These are phyloP conservation scores for Cercopithecus diana DNA, from an alignment of 2,797 vertebrate species.

Conservation along the genomic window DNA sequence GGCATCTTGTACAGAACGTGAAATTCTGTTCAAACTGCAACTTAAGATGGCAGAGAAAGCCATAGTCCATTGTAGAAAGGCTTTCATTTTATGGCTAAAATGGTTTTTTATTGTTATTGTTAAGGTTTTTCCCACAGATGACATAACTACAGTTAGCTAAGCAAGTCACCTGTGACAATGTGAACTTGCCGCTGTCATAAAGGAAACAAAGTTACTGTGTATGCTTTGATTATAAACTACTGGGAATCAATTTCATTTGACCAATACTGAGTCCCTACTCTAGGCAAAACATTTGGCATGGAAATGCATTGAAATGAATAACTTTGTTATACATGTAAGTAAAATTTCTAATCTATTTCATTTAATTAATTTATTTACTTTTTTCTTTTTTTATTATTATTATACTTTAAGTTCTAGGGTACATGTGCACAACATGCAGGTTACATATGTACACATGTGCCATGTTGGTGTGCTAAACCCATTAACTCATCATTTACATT, in stretches of 20 bases:
- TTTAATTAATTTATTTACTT: neutral
- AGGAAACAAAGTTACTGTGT: neutral
- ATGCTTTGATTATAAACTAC: neutral
- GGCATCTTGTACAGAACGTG: neutral
- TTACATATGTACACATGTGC: too few species aligned
- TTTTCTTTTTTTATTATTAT: too few species aligned
- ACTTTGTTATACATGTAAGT: neutral
- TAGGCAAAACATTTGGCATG: neutral
- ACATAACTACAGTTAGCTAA: neutral
- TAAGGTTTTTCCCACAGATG: neutral
- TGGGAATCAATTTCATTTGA: neutral
- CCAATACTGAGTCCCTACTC: neutral
- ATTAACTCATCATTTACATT: too few species aligned
- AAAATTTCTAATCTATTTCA: neutral
- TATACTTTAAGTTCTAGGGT: too few species aligned
- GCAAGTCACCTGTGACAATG: neutral
- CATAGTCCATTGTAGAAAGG: neutral
- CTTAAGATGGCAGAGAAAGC: neutral
- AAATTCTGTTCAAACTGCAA: conserved; percentile 10
- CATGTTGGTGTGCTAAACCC: too few species aligned
- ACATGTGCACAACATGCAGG: too few species aligned
- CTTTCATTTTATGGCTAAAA: neutral
- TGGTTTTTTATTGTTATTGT: neutral
- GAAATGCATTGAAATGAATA: neutral
- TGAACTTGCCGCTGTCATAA: neutral